Evolutionary conservation across 2,113 vertebrate genomes (phyloP), one percentile per base, ranked within the genome.

Genomic region (Otocyon megalotis): DNA sequence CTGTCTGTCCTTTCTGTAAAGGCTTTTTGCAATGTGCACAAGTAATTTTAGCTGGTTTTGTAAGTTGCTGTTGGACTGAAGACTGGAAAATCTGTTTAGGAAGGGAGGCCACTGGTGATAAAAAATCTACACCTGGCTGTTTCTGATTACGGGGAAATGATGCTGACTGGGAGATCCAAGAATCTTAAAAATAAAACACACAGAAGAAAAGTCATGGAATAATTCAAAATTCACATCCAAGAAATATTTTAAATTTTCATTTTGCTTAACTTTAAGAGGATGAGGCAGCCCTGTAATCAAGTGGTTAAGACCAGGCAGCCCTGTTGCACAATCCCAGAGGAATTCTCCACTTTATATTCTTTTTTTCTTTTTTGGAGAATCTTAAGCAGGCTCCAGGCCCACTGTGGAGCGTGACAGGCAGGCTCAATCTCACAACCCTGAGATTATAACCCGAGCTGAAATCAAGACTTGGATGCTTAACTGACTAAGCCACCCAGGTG

Each of bases 1-100:
- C 99, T 7, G 99, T 99, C 96, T 99, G 99, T 88, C 99, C 99
- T 98, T 99, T 99, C 97, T 99, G 99, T 89, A 99, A 99, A 98
- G 99, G 99, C 96, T 99, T 99, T 98, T 99, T 99, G 98, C 99
- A 99, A 98, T 99, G 99, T 80, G 99, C 99, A 97, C 99, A 99
- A 9, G 99, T 99, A 97, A 99, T 99, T 99, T 99, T 99, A 98
- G 99, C 99, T 74, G 99, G 99, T 97, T 99, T 99, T 92, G 98
- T 98, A 82, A 98, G 99, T 48, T 99, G 99, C 90, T 99, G 99
- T 77, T 99, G 98, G 94, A 98, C 96, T 88, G 99, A 98, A 98
- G 99, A 98, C 97, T 99, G 99, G 96, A 99, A 99, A 98, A 98
- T 99, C 97, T 99, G 99, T 98, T 99, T 99, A 96, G 99, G 99